These are phyloP conservation scores for Tholera decimalis DNA, from an alignment of 2,888 invertebrate genomes.

Conservation along the genomic window DNA sequence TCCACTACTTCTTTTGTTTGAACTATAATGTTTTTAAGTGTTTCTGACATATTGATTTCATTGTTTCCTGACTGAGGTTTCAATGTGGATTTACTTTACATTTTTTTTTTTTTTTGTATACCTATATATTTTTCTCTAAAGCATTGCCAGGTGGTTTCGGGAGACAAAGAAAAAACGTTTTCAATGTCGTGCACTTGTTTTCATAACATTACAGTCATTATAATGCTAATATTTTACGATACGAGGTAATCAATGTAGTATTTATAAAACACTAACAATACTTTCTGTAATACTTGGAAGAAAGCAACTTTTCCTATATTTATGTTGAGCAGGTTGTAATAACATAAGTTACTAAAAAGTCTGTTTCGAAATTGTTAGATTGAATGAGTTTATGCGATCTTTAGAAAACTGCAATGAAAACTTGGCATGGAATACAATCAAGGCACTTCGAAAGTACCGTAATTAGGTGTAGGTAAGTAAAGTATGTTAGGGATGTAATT, in stretches of 20 bases:
- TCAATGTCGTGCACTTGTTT: too few relatives aligned
- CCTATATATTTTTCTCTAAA: not conserved
- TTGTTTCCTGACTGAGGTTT: not conserved
- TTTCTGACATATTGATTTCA: constrained; percentile 18
- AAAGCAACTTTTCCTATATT: not conserved
- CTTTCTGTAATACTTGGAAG: not conserved
- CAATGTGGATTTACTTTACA: too few relatives aligned
- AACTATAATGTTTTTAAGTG: constrained; percentile 24
- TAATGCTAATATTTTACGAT: constrained; percentile 29
- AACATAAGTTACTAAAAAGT: not conserved
- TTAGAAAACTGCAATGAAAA: not conserved
- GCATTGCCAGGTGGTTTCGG: not conserved
- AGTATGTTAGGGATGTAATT: not conserved
- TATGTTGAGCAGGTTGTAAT: not conserved
- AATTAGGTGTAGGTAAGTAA: not conserved
- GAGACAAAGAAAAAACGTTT: not conserved
- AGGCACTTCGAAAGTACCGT: not conserved
- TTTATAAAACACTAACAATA: constrained; percentile 26
- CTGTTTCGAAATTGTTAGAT: not conserved
- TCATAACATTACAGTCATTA: too few relatives aligned
- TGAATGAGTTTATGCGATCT: not conserved
- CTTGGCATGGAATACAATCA: not conserved
- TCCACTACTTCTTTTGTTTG: constrained; percentile 66
- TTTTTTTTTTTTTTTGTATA: too few relatives aligned
- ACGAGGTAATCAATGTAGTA: constrained; percentile 15